These are phyloP conservation scores for Cyanoderma ruficeps DNA, from an alignment of 2,113 vertebrate species.

Conservation along the genomic window DNA sequence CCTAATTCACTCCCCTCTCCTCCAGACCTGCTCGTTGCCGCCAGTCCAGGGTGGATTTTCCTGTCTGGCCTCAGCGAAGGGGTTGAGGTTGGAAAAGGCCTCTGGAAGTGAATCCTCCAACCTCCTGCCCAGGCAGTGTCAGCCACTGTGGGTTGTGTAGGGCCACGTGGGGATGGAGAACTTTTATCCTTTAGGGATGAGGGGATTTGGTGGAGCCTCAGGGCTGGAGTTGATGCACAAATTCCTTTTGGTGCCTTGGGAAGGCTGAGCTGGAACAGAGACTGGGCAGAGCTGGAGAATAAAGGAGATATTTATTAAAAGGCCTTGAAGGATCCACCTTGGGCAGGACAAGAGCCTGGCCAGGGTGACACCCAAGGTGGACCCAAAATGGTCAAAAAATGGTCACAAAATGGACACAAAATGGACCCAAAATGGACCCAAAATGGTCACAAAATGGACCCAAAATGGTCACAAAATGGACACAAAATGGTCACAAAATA, in stretches of 20 bases:
- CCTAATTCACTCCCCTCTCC: background rate
- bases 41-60: background rate
- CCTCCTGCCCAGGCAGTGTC: background rate
- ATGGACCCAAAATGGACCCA: too few relatives aligned
- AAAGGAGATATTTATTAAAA: too few relatives aligned
- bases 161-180: rapidly evolving
- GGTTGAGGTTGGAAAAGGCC: background rate
- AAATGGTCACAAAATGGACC: too few relatives aligned
- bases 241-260: background rate
- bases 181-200: background rate
- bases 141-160: rapidly evolving
- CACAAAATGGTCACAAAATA: too few relatives aligned
- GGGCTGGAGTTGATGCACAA: background rate
- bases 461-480: too few relatives aligned
- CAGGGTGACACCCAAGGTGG: too few relatives aligned
- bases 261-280: background rate
- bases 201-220: background rate
- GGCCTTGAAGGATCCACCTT: too few relatives aligned
- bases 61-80: rapidly evolving
- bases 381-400: too few relatives aligned
- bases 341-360: too few relatives aligned
- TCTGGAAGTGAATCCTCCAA: background rate
- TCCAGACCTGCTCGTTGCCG: background rate
- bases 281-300: too few relatives aligned
- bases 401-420: too few relatives aligned